A percentile compares a stretch with the other conserved stretches of the same genome.
Conservation (phyloP, 2,888 invertebrate genomes). For the Nycteola revayana region DNA sequence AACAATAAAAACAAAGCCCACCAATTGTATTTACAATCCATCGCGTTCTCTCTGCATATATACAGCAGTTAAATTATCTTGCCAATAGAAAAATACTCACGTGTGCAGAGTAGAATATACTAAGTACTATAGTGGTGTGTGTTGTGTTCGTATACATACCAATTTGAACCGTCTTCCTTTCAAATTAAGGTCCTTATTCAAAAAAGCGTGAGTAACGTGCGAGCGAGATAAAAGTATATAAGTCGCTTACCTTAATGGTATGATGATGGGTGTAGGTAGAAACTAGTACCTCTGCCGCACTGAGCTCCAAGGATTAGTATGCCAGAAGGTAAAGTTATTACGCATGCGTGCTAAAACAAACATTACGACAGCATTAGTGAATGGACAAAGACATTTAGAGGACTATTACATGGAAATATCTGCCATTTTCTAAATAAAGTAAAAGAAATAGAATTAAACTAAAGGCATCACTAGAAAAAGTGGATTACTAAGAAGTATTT, state of each 20-base stretch:
- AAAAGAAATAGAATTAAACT: too few species aligned
- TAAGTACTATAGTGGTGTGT: conserved; percentile 18
- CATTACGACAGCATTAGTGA: conserved; percentile 76
- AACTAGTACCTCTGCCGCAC: conserved; percentile 61
- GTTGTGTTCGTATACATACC: conserved; percentile 52
- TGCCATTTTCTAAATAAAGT: conserved; percentile 46
- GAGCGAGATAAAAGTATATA: conserved; percentile 41
- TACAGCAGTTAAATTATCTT: conserved; percentile 58
- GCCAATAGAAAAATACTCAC: conserved; percentile 35
- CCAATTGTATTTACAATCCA: background rate
- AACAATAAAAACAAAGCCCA: conserved; percentile 28
- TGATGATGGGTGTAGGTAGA: conserved; percentile 41
- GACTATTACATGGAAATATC: conserved; percentile 37
- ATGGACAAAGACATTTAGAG: conserved; percentile 44
- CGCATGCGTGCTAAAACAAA: conserved; percentile 82
- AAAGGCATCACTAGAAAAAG: too few species aligned
- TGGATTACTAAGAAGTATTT: too few species aligned
- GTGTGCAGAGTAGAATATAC: conserved; percentile 10
- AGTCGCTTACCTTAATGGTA: conserved; percentile 64
- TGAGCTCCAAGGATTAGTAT: conserved; percentile 77
- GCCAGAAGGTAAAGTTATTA: conserved; percentile 82
- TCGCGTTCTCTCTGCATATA: conserved; percentile 43
- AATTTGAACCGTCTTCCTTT: conserved; percentile 19
- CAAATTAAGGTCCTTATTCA: conserved; percentile 25
- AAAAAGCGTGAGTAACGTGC: conserved; percentile 42